Percentiles rank a stretch among this genome's conserved stretches.
Evolutionary conservation across 2,113 vertebrate genomes (phyloP).

Genomic region (Oophaga pumilio): DNA sequence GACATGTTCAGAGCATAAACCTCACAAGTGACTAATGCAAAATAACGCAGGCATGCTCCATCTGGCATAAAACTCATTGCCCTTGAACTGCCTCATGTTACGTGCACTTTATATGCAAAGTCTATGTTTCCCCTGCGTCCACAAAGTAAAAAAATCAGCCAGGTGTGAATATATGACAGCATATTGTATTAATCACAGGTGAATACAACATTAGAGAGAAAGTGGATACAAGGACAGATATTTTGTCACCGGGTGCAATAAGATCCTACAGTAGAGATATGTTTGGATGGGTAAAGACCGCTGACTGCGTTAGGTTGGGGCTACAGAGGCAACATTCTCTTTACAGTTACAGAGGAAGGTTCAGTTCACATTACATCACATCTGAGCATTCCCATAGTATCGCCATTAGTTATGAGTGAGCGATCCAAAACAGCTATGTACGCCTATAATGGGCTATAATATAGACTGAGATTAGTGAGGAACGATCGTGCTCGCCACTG

Average conservation of each 20-base stretch:
- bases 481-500: too few species aligned
- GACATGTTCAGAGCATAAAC: neutral
- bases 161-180: constrained; percentile 13
- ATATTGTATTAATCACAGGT: constrained; percentile 12
- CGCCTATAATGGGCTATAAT: too few species aligned
- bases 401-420: too few species aligned
- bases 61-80: constrained; percentile 23
- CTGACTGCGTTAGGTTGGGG: neutral
- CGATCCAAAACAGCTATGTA: too few species aligned
- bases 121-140: constrained; percentile 18
- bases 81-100: constrained; percentile 16
- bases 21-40: constrained; percentile 27
- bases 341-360: too few species aligned
- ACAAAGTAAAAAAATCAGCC: neutral
- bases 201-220: neutral
- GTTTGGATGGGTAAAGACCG: neutral
- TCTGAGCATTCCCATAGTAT: too few species aligned
- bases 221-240: neutral
- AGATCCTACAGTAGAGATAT: neutral
- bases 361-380: too few species aligned
- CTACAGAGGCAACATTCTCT: too few species aligned
- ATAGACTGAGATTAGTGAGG: too few species aligned
- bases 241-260: neutral
- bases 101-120: constrained; percentile 23
- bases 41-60: neutral